Base-by-base conservation (phyloP, 2,888 invertebrate species). In the Diplazon laetatorius region DNA sequence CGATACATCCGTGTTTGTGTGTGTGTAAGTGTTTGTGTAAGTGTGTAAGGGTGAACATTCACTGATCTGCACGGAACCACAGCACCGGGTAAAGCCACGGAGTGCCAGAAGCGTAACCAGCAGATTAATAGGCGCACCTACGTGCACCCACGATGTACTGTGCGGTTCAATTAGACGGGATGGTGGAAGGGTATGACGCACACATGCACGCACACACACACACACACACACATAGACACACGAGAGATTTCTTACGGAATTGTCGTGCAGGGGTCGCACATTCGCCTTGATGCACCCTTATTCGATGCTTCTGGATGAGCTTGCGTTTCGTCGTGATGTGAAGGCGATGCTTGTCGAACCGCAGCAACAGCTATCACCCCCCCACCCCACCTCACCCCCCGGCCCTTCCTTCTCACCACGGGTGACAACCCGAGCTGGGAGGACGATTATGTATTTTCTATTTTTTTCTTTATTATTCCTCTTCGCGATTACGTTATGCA, bases 341-440 rank as follows among this genome's bases (percentile, higher is more conserved):
- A 63, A 59, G 73, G 72, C 48, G 62, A 68, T 77, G 68, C 55
- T 48, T 16, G 63, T 18, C 52, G 63, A 77, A 73, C 48, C 77
- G 77, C 48, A 59, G 39, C 8, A 69, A 63, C 62, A 44, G 25
- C 22, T 14, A 16, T 25, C 42, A 16, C 25, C 25, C 44, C 18
- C 48, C n/a, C n/a, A n/a, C n/a, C n/a, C n/a, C n/a, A n/a, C n/a
- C n/a, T n/a, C n/a, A n/a, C n/a, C n/a, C n/a, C n/a, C n/a, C n/a
- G n/a, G n/a, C n/a, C n/a, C n/a, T n/a, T n/a, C n/a, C n/a, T n/a
- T n/a, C n/a, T n/a, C n/a, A n/a, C n/a, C n/a, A n/a, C n/a, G n/a
- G n/a, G n/a, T n/a, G n/a, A n/a, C n/a, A n/a, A n/a, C n/a, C n/a
- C n/a, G n/a, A n/a, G n/a, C 9, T 14, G 50, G 52, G 18, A 20